Percentiles rank a stretch among this genome's conserved stretches.
Conservation (phyloP, 2,113 vertebrate species). For the Cyrtonyx montezumae region DNA sequence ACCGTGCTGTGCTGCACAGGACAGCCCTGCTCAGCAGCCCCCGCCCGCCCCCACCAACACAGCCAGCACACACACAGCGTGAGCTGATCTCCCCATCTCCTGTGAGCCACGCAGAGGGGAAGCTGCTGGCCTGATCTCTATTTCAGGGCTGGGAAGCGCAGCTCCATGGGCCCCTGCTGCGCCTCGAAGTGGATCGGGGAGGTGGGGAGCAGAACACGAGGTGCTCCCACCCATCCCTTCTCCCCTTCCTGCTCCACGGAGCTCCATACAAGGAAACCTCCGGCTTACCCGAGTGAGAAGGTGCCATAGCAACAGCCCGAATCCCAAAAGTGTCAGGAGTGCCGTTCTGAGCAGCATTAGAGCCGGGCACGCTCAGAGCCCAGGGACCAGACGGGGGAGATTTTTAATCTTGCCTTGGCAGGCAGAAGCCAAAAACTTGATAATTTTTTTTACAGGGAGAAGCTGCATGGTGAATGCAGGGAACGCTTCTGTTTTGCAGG, state of each 20-base stretch:
- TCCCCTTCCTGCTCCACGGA: background rate
- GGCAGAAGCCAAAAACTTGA: background rate
- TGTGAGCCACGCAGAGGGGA: background rate
- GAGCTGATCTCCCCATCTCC: background rate
- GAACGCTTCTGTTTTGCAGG: background rate
- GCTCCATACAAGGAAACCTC: conserved; percentile 12
- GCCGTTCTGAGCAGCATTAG: background rate
- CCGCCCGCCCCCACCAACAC: background rate
- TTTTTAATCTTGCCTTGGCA: background rate
- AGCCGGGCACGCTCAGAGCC: background rate
- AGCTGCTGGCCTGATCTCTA: background rate
- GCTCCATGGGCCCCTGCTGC: background rate
- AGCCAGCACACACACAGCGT: background rate
- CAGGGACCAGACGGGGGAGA: background rate
- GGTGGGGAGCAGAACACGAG: background rate
- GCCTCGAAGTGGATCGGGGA: background rate
- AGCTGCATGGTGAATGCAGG: background rate
- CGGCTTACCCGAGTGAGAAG: background rate
- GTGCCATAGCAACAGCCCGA: conserved; percentile 29
- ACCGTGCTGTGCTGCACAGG: too few relatives aligned
- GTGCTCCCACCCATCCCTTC: background rate
- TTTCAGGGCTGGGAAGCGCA: background rate
- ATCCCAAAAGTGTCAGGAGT: conserved; percentile 1
- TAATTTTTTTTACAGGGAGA: background rate
- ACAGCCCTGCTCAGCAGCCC: background rate